Percentiles rank a stretch among this genome's conserved stretches.
Evolutionary conservation across 2,113 vertebrate genomes (phyloP).

Genomic region (Chauna torquata): DNA sequence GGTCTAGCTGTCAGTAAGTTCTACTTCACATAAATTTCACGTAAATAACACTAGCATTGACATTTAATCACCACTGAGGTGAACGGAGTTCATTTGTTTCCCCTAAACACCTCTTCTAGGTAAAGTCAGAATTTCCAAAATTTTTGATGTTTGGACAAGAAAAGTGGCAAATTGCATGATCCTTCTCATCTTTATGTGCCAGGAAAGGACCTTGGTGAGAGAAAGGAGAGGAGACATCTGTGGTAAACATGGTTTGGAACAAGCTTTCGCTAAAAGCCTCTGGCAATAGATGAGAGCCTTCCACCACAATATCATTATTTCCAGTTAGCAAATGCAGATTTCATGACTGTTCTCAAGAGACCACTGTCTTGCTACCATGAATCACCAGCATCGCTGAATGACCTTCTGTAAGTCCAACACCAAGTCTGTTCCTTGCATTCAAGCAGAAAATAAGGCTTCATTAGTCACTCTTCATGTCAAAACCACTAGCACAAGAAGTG

Average conservation of each 20-base stretch:
- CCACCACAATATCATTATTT: conserved; percentile 62
- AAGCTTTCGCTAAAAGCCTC: background rate
- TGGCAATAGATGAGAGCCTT: conserved; percentile 59
- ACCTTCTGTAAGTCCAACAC: conserved; percentile 19
- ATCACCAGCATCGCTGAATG: conserved; percentile 16
- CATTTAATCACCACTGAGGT: conserved; percentile 14
- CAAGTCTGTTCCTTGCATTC: conserved; percentile 12
- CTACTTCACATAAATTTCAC: background rate
- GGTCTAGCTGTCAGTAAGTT: background rate
- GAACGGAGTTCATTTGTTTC: conserved; percentile 13
- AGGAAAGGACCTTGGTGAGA: conserved; percentile 20
- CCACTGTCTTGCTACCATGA: conserved; percentile 22
- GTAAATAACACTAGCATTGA: conserved; percentile 17
- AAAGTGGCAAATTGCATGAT: conserved; percentile 17
- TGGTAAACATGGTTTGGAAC: conserved; percentile 57
- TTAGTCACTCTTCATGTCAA: background rate
- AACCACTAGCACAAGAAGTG: background rate
- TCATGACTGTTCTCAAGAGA: conserved; percentile 22
- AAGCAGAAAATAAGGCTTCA: conserved; percentile 34
- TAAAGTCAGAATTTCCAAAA: conserved; percentile 38
- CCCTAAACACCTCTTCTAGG: background rate
- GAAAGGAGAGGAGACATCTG: conserved; percentile 53
- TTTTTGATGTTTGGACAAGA: conserved; percentile 20
- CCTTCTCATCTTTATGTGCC: background rate
- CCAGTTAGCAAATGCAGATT: conserved; percentile 53